Percentiles rank a stretch among this genome's conserved stretches.
Evolutionary conservation across 2,888 invertebrate species (phyloP).

Genomic region (Nomada flava): DNA sequence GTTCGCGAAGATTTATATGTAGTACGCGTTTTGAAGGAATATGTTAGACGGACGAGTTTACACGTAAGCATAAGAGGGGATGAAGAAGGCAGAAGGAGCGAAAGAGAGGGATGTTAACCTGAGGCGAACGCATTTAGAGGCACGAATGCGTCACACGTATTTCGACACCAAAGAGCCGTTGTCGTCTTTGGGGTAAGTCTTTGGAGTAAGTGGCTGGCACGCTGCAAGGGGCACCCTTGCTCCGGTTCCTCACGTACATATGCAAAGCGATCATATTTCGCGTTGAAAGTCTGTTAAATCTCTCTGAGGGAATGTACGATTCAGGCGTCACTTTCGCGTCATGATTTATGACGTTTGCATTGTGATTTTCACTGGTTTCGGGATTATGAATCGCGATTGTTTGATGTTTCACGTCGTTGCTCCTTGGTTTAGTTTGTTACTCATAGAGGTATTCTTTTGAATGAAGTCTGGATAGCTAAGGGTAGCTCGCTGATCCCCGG

Average conservation of each 20-base stretch:
- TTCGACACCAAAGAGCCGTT: conserved; percentile 57
- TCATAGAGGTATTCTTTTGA: too few species aligned
- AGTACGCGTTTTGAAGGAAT: conserved; percentile 36
- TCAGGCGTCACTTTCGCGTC: conserved; percentile 1
- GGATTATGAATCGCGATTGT: conserved; percentile 2
- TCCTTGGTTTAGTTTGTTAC: not conserved
- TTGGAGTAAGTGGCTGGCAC: conserved; percentile 37
- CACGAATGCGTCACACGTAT: conserved; percentile 52
- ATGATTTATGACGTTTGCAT: not conserved
- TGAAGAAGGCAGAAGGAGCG: not conserved
- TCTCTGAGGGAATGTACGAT: conserved; percentile 6
- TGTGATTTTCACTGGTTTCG: not conserved
- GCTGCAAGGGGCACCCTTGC: conserved; percentile 44
- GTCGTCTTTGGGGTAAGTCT: conserved; percentile 47
- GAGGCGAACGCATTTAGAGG: conserved; percentile 48
- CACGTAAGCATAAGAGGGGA: not conserved
- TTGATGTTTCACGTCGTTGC: conserved; percentile 1
- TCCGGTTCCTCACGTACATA: conserved; percentile 4
- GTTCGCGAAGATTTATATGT: conserved; percentile 53
- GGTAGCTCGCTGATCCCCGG: too few species aligned
- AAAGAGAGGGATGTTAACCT: conserved; percentile 20
- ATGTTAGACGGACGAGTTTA: not conserved
- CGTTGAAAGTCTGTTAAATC: conserved; percentile 54
- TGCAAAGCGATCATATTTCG: conserved; percentile 55
- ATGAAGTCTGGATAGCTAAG: too few species aligned